phyloP scores from a whole-genome alignment of 1,140 invertebrate genomes.

The Zophobas morio region DNA sequence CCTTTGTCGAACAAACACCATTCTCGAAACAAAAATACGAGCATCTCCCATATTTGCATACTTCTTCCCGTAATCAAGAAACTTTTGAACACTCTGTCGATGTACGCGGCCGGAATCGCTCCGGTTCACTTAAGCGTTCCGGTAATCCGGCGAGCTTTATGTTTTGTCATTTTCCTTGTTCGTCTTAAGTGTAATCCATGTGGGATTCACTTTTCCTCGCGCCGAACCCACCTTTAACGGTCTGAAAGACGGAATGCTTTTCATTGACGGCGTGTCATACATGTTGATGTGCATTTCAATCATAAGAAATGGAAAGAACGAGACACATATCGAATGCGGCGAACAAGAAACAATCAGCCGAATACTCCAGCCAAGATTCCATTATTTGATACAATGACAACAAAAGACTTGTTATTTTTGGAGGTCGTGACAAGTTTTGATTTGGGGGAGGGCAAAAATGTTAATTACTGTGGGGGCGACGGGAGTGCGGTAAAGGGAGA shows the following conservation, averaged over 20 bases:
- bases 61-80: not conserved
- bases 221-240: not conserved
- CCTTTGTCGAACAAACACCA: too few relatives aligned
- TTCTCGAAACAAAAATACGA: too few relatives aligned
- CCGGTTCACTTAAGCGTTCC: conserved; percentile 7
- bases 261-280: conserved; percentile 18
- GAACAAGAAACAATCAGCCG: conserved; percentile 8
- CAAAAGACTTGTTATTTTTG: conserved; percentile 1
- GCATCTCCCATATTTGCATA: not conserved
- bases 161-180: conserved; percentile 18
- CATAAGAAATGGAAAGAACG: not conserved
- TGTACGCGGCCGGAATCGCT: not conserved
- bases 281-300: conserved; percentile 12
- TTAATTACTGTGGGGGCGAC: conserved; percentile 11
- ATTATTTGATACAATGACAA: conserved; percentile 18
- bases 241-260: conserved; percentile 4
- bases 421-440: not conserved
- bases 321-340: not conserved
- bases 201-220: conserved; percentile 10
- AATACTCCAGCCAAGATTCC: not conserved
- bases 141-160: conserved; percentile 8
- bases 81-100: too few relatives aligned
- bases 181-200: conserved; percentile 19
- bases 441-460: conserved; percentile 10
- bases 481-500: not conserved